These are phyloP conservation scores for Argyresthia albistria DNA, from an alignment of 2,888 invertebrate species.

Conservation along the genomic window DNA sequence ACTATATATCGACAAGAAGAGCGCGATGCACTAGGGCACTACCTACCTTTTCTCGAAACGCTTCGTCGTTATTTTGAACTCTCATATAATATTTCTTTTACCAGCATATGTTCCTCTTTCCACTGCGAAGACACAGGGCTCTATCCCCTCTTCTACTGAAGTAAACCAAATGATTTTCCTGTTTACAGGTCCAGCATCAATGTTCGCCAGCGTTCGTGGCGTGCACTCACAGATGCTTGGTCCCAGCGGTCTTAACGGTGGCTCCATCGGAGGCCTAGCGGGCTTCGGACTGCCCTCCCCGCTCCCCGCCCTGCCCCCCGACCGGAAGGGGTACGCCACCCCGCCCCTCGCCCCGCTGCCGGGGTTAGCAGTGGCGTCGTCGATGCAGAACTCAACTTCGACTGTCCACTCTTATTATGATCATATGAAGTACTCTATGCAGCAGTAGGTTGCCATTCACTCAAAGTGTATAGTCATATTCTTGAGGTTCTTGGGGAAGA, in stretches of 20 bases:
- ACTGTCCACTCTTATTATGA: conserved; percentile 48
- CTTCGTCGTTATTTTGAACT: no score
- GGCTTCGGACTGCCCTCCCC: conserved; percentile 51
- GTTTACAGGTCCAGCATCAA: conserved; percentile 39
- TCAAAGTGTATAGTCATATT: no score
- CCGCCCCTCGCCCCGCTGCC: conserved; percentile 71
- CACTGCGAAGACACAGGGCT: no score
- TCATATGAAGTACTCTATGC: conserved; percentile 17
- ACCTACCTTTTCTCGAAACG: no score
- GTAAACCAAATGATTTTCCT: neutral
- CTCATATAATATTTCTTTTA: conserved; percentile 6
- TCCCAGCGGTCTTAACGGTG: conserved; percentile 34
- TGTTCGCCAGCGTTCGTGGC: conserved; percentile 56
- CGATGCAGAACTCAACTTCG: conserved; percentile 15
- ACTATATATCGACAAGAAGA: no score
- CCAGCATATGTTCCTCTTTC: no score
- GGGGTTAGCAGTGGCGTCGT: conserved; percentile 10
- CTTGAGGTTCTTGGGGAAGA: no score
- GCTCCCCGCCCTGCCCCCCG: conserved; percentile 61
- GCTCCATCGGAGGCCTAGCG: conserved; percentile 41
- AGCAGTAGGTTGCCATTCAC: conserved; percentile 5
- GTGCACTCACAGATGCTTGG: conserved; percentile 59
- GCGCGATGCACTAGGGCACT: no score
- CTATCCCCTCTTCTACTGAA: neutral
- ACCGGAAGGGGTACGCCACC: conserved; percentile 69